These are phyloP conservation scores for Chionis minor DNA, from an alignment of 2,113 vertebrate genomes.

Conservation along the genomic window DNA sequence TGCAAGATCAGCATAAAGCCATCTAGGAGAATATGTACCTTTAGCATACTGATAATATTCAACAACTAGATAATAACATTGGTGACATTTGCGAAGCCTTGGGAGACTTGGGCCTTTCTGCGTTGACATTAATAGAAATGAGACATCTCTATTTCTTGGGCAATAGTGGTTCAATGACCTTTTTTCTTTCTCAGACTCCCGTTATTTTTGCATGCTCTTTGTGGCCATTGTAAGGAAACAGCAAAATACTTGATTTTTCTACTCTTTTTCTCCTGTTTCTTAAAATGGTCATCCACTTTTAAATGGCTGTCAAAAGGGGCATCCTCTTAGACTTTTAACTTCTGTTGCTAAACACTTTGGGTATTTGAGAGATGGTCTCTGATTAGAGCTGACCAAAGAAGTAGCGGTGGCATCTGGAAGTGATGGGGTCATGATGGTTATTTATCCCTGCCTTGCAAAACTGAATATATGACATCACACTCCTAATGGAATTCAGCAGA, in stretches of 20 bases:
- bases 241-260: not conserved
- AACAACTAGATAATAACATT: not conserved
- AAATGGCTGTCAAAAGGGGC: not conserved
- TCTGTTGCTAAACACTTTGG: not conserved
- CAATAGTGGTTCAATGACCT: not conserved
- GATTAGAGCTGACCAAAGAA: not conserved
- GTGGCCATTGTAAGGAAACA: not conserved
- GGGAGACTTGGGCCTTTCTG: not conserved
- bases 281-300: not conserved
- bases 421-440: not conserved
- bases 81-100: slow-evolving; percentile 33
- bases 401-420: not conserved
- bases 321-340: not conserved
- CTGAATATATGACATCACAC: not conserved
- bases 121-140: not conserved
- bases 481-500: not conserved
- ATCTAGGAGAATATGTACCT: slow-evolving; percentile 6
- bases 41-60: not conserved
- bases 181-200: not conserved
- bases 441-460: not conserved
- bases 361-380: not conserved
- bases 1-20: slow-evolving; percentile 26
- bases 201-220: not conserved
- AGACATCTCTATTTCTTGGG: slow-evolving; percentile 14
- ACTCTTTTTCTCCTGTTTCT: not conserved